phyloP scores from a whole-genome alignment of 2,113 vertebrate species.

The Pycnonotus jocosus region DNA sequence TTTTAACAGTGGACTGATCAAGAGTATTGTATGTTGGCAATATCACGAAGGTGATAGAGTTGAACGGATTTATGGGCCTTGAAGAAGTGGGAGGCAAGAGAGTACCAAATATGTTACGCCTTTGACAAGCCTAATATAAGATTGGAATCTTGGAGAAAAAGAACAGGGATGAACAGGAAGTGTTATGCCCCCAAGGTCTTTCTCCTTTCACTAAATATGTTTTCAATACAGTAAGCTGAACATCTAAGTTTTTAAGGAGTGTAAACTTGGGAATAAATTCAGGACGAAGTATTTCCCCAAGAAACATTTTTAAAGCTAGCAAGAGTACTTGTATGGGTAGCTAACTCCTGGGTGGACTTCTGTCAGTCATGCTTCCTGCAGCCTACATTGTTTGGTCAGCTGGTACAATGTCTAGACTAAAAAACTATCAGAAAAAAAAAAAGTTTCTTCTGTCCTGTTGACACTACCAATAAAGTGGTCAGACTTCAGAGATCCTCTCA shows the following conservation, averaged over 20 bases:
- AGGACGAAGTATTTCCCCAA: not conserved
- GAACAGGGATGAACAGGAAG: not conserved
- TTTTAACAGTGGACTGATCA: constrained; percentile 37
- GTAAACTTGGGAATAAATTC: not conserved
- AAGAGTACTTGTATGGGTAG: not conserved
- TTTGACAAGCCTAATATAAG: not conserved
- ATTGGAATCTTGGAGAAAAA: not conserved
- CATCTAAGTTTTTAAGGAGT: not conserved
- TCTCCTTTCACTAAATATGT: not conserved
- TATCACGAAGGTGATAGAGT: not conserved
- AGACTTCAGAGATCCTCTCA: not conserved
- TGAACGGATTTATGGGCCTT: constrained; percentile 1
- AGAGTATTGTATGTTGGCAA: not conserved
- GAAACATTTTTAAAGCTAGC: not conserved
- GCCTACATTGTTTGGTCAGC: not conserved
- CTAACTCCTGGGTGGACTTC: not conserved
- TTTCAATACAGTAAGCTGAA: not conserved
- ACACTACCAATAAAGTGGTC: not conserved
- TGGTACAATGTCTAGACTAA: not conserved
- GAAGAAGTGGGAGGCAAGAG: not conserved
- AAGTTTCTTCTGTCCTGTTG: not conserved
- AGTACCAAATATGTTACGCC: not conserved
- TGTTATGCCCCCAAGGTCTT: not conserved
- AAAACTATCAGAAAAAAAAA: not conserved
- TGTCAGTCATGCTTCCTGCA: not conserved